phyloP scores from a whole-genome alignment of 2,888 invertebrate species.

The Esperia sulphurella region DNA sequence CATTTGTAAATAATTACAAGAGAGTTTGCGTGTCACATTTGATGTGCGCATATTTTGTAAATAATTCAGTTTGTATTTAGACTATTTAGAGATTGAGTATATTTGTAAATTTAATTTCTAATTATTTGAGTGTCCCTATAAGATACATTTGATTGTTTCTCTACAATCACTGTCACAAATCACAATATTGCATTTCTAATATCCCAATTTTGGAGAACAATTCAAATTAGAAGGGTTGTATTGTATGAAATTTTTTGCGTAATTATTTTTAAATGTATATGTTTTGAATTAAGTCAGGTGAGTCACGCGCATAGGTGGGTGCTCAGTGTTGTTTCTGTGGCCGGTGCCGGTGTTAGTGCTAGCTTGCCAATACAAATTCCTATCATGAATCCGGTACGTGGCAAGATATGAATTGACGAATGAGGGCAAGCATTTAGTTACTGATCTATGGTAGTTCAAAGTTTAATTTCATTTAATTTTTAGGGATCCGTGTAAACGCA shows the following conservation, averaged over 20 bases:
- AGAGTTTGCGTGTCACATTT: conserved; percentile 54
- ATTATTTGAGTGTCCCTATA: conserved; percentile 69
- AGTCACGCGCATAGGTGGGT: conserved; percentile 59
- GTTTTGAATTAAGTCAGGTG: conserved; percentile 50
- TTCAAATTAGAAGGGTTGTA: conserved; percentile 64
- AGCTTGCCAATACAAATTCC: neutral
- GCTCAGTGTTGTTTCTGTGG: conserved; percentile 26
- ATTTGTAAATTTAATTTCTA: conserved; percentile 73
- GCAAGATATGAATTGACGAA: neutral
- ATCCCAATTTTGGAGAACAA: conserved; percentile 46
- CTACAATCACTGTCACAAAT: conserved; percentile 73
- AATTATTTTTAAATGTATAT: conserved; percentile 43
- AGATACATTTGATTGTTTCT: conserved; percentile 64
- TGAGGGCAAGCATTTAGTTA: neutral
- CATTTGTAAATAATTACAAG: conserved; percentile 75
- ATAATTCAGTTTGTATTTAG: conserved; percentile 72
- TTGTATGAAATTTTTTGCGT: conserved; percentile 59
- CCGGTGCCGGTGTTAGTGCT: too few species aligned
- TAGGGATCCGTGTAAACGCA: too few species aligned
- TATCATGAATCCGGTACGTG: neutral
- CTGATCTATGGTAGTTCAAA: neutral
- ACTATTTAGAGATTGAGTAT: conserved; percentile 69
- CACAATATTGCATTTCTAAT: conserved; percentile 67
- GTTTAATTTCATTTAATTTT: too few species aligned
- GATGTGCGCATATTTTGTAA: conserved; percentile 71